Base-by-base conservation (phyloP, 2,797 vertebrate genomes). In the Peromyscus nudipes region DNA sequence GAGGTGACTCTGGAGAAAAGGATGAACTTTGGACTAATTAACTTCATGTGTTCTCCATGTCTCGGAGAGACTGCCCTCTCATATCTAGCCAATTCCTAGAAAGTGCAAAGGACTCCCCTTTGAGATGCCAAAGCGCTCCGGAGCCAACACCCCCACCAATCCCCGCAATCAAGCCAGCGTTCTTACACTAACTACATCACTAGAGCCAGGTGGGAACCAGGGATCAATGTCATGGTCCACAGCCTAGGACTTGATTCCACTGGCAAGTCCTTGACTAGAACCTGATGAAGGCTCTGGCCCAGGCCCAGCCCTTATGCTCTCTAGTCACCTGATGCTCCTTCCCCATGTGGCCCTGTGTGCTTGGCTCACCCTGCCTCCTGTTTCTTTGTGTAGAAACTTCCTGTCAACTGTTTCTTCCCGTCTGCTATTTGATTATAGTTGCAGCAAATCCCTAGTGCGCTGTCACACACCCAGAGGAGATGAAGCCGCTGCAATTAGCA, bases 311-410 rank as follows among this genome's bases (percentile, higher is more conserved):
- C 3, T 76, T 14, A 16, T 0, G 11, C 6, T 6, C 49, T 55
- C 49, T 65, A 80, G 43, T 31, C 69, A 37, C 12, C 10, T 11
- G 21, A 37, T 40, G 14, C 5, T 19, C 31, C 4, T 2, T 69
- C 25, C n/a, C 64, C 31, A 4, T 0, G 1, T 34, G 52, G 34
- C 31, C 64, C 43, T 52, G 37, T 31, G 1, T 19, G 34, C 10
- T 0, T 1, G 49, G 69, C 85, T 0, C 8, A 19, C 9, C 29
- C 40, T 46, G 37, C 27, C 55, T 93, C 29, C 83, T 37, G 46
- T 81, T 89, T 64, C 86, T 67, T 52, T 31, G 73, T 73, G 43
- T 83, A 34, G 55, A 29, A 82, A 40, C 27, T 52, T 76, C 52
- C 6, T 25, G 81, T 62, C 23, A 43, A 0, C 62, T 67, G 16